A percentile compares a stretch with the other conserved stretches of the same genome.
Evolutionary conservation across 1,140 invertebrate genomes (phyloP).

Genomic region (Charaxes varanes): DNA sequence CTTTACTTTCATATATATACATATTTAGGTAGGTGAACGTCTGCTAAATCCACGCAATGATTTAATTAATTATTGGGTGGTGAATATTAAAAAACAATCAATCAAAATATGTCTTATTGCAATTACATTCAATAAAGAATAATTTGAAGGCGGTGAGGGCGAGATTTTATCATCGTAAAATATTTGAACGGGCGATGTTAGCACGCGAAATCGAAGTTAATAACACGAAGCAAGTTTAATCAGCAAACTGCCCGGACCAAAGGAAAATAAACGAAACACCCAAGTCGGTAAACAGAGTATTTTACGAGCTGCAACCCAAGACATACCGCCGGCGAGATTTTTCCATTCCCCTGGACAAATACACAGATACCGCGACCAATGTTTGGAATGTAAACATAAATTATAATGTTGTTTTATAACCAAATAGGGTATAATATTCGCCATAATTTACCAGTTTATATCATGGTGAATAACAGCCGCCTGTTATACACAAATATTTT

Average conservation of each 20-base stretch:
- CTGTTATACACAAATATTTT: no score
- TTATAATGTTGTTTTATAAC: no score
- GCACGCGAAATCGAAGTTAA: slow-evolving; percentile 34
- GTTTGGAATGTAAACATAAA: slow-evolving; percentile 3
- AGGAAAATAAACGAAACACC: slow-evolving; percentile 57
- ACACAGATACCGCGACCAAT: slow-evolving; percentile 16
- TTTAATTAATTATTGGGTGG: no score
- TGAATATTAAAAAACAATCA: no score
- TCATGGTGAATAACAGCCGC: no score
- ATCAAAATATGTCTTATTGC: neutral
- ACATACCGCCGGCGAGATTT: slow-evolving; percentile 39
- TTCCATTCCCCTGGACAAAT: slow-evolving; percentile 36
- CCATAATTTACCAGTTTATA: no score
- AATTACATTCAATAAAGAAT: slow-evolving; percentile 2
- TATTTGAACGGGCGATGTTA: slow-evolving; percentile 18
- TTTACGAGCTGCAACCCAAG: slow-evolving; percentile 50
- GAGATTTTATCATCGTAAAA: slow-evolving; percentile 14
- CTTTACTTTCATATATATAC: no score
- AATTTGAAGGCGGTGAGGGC: neutral
- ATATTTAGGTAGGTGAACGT: no score
- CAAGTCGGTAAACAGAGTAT: slow-evolving; percentile 50
- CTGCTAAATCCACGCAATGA: no score
- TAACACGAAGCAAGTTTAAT: slow-evolving; percentile 35
- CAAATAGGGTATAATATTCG: no score
- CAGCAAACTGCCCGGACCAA: slow-evolving; percentile 18